Base-by-base conservation (phyloP, 1,140 invertebrate species). In the Aphaenogaster ashmeadi region DNA sequence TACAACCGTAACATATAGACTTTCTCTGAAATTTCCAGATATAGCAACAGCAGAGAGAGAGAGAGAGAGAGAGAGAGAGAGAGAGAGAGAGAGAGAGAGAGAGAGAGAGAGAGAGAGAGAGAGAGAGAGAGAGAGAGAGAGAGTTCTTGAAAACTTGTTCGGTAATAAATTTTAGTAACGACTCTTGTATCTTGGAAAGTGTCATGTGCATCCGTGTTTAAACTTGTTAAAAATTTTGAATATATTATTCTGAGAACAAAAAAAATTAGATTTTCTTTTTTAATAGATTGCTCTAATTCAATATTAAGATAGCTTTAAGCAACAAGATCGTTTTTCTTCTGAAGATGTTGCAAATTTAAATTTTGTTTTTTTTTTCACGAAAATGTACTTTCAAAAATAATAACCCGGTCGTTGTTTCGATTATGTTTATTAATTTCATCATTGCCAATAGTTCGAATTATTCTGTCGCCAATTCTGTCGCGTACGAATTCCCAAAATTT, bases 1-100 rank as follows among this genome's bases (percentile, higher is more conserved):
- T 6, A n/a, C 72, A 74, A 78, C 72, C 66, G 80, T 86, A 74
- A 71, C 58, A 13, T 36, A 2, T 8, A 41, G 11, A n/a, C 38
- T 27, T 56, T 58, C n/a, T 78, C 9, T n/a, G 15, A 72, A 11
- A 74, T 54, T 72, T 74, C 0, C 13, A 38, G 8, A 21, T 0
- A 33, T 36, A 52, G 11, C 5, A 21, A 21, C 38, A 66, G 18
- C 2, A 38, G 3, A 64, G 62, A 66, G n/a, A 67, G 36, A 62
- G 9, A 27, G 21, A 27, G 3, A 58, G 44, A 9, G 8, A 8
- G 8, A 9, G 8, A 8, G 44, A 18, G 1, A 18, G 18, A 1
- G 5, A 71, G 13, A 36, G 3, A 64, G 8, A 0, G 8, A 7
- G 44, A 6, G 1, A n/a, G 18, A 1, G 5, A 71, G 15, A 9